Evolutionary conservation across 2,113 vertebrate genomes (phyloP).

Genomic region (Rhea pennata): DNA sequence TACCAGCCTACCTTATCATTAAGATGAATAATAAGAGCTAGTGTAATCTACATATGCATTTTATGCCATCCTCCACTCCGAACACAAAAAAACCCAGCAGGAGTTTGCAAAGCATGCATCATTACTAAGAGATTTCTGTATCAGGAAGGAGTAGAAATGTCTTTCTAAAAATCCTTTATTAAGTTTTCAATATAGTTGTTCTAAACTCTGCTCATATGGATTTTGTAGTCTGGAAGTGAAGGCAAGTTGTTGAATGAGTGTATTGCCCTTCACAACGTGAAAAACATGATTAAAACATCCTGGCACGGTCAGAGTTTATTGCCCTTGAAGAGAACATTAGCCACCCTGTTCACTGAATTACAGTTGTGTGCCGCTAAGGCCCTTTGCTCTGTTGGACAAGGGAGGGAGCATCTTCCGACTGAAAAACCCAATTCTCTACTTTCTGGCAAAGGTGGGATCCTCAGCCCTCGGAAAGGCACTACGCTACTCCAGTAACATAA

Average conservation of each 20-base stretch:
- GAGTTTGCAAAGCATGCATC: neutral
- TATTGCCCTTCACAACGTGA: neutral
- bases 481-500: neutral
- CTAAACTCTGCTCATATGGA: neutral
- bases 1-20: neutral
- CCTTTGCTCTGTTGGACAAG: neutral
- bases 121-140: neutral
- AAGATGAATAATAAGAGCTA: neutral
- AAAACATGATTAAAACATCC: neutral
- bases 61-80: neutral
- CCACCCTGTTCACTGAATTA: neutral
- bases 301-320: constrained; percentile 34
- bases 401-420: neutral
- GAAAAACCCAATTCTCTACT: neutral
- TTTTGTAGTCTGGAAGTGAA: constrained; percentile 10
- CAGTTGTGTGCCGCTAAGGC: neutral
- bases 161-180: neutral
- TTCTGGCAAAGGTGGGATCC: neutral
- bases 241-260: constrained; percentile 9
- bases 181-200: neutral
- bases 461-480: neutral
- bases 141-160: neutral
- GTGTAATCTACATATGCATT: neutral
- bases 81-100: neutral
- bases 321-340: constrained; percentile 17